Base-by-base conservation (phyloP, 2,888 invertebrate genomes). In the Odontocolon sp. region DNA sequence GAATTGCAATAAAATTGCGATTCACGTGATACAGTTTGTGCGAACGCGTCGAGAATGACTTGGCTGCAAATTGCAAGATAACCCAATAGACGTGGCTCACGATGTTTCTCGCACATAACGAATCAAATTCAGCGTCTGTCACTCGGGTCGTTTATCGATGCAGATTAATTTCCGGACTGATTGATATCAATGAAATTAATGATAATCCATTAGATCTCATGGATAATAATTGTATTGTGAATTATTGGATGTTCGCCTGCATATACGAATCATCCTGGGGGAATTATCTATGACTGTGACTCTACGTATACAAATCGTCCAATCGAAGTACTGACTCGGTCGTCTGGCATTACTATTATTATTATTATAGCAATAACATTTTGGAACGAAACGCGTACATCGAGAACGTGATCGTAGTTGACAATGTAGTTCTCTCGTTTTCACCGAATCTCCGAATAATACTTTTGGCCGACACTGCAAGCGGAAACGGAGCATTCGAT, bases 341-440 rank as follows among this genome's bases (percentile, higher is more conserved):
- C 18, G 16, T 6, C 6, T 28, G 33, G n/a, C 50, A 18, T 64
- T 57, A 63, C 52, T 69, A 42, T 57, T n/a, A n/a, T n/a, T n/a
- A n/a, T n/a, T n/a, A n/a, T n/a, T n/a, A n/a, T n/a, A n/a, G n/a
- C n/a, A 64, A 69, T 56, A 64, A 50, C 23, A 52, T 70, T 75
- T 70, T 42, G 38, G 64, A 57, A 63, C 61, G 28, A 54, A 14
- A 21, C 40, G 56, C 57, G 67, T 45, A 45, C 38, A 52, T 50
- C 47, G 59, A 61, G 45, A 64, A 75, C 75, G 70, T 70, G 75
- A 66, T 66, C 75, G 70, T 45, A 59, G 66, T 66, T 66, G 61
- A 76, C 70, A 76, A 76, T 76, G 36, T 70, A 59, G 45, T 59
- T 52, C 70, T 70, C 70, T 76, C 66, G 75, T 76, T 76, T 76